Base-by-base conservation (phyloP, 2,888 invertebrate species). In the Mechanitis mazaeus region DNA sequence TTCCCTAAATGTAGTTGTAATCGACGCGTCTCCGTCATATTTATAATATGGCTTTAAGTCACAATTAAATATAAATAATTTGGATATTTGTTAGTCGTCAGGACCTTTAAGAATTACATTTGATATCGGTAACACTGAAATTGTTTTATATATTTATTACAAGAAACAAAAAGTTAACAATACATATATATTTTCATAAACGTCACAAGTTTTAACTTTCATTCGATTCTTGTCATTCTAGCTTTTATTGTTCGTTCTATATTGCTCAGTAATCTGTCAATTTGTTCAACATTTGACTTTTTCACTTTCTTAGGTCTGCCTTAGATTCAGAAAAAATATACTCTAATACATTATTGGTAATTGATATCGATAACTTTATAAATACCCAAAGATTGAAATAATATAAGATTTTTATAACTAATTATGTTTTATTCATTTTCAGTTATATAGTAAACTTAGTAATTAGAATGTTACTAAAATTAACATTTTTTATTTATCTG, bases 1-100 rank as follows among this genome's bases (percentile, higher is more conserved):
- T 90, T 89, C 61, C 90, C 92, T 76, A 92, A 84, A 81, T 93
- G 87, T 72, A 93, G 83, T 73, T 87, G 84, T 72, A 83, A 81
- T 75, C 84, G 81, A 78, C 88, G 85, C 66, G 84, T 80, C 75
- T 90, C 89, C 69, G 89, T 88, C 90, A 90, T 90, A 69, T 78
- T 88, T 77, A 65, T 69, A 76, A 75, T 80, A 78, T 75, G 65
- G 45, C 47, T 54, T 56, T 46, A 47, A 58, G 46, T 54, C 54
- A 62, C 58, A 55, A 28, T 55, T 46, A 38, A 55, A 50, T 58
- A 53, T 56, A 33, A 53, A 59, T 57, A 60, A 56, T 38, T 60
- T 38, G 47, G 63, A 53, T 64, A 64, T 68, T 72, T 75, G 74
- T 69, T 71, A 70, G 70, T 75, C 71, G 69, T 70, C 62, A 63